Base-by-base conservation (phyloP, 64 coral and sea anemone genomes). In the Montipora capricornis region DNA sequence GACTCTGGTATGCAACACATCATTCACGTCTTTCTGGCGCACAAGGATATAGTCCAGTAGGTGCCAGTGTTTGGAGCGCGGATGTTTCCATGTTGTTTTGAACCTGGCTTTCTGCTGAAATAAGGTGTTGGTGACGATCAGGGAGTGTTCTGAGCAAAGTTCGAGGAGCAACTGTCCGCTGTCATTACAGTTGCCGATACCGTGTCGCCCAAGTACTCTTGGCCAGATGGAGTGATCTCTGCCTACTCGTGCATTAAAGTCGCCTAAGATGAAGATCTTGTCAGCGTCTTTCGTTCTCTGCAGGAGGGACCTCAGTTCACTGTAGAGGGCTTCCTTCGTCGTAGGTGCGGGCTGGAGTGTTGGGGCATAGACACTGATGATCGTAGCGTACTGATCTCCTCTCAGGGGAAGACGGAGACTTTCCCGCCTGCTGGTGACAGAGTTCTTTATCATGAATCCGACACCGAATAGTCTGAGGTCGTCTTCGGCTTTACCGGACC, bases 131-230 rank as follows among this genome's bases (percentile, higher is more conserved):
- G 57, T 87, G n/a, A 87, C n/a, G 26, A 11, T 13, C 17, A 87
- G 87, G 3, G 10, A 49, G 29, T 77, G 74, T 24, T 5, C 22
- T 10, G 87, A 0, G 59, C 74, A 89, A 0, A 20, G 52, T 49
- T 75, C 3, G 68, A 89, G 87, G 12, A 89, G 88, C 16, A 87
- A 68, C 12, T 46, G 74, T 6, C 88, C 52, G 75, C 79, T 89
- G 70, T 46, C 64, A 55, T 89, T 87, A 29, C 60, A 45, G 6
- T 86, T 86, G 83, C 83, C 83, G 11, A 47, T 44, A 1, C 83
- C 61, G 20, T 68, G 60, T 19, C 61, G 17, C 37, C 83, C 20
- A 2, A 11, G 24, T 20, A 86, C 6, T 9, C 8, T 3, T 57
- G 53, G 53, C 53, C 53, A 57, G 2, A 57, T 57, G 53, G 53